Conservation (phyloP, 2,888 invertebrate genomes). For the Penaeus monodon region DNA sequence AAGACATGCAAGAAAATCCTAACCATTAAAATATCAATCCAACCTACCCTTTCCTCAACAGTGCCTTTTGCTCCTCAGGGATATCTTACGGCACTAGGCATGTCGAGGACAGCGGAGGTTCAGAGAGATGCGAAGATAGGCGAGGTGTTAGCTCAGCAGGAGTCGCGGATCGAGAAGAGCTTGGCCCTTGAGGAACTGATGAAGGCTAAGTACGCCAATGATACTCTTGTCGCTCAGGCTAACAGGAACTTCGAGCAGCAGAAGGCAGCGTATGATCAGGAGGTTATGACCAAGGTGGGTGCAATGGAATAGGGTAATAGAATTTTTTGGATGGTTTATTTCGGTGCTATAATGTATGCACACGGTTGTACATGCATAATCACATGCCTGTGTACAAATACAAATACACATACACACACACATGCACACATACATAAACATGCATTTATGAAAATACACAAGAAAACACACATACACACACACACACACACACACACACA, state of each 20-base stretch:
- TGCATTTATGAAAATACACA: no score
- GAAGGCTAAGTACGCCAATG: constrained; percentile 69
- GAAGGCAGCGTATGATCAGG: constrained; percentile 70
- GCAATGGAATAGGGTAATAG: no score
- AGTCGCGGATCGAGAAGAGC: constrained; percentile 70
- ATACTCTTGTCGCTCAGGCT: constrained; percentile 70
- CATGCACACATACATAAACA: no score
- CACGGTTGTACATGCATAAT: no score
- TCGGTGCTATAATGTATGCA: no score
- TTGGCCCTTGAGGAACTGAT: constrained; percentile 70
- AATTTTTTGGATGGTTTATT: no score
- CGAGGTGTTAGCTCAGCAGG: constrained; percentile 70
- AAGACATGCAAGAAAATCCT: no score
- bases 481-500: no score
- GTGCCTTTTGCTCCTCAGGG: constrained; percentile 65
- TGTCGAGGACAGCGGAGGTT: constrained; percentile 65
- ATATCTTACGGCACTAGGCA: constrained; percentile 70
- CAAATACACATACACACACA: no score
- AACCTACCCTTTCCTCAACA: not conserved
- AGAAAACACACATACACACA: no score
- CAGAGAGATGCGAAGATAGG: constrained; percentile 70
- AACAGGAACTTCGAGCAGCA: constrained; percentile 70
- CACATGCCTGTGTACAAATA: no score
- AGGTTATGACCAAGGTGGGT: constrained; percentile 67
- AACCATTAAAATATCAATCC: no score